Conservation (phyloP, 2,888 invertebrate genomes). For the Cryptocephalus primarius region DNA sequence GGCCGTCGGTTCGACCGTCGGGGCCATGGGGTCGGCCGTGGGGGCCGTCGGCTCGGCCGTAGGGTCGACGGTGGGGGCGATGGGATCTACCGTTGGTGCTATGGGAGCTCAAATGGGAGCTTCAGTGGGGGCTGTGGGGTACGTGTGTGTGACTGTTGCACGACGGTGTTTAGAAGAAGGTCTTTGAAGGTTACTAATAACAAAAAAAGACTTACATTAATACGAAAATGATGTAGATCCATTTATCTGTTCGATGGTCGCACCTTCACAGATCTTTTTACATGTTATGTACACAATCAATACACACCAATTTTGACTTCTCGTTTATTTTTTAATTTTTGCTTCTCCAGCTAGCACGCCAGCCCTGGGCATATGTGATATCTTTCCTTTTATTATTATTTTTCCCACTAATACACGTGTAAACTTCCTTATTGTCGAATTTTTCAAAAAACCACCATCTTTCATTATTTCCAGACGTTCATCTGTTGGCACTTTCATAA, state of each 20-base stretch:
- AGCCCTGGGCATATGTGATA: slow-evolving; percentile 4
- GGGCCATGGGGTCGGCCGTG: slow-evolving; percentile 27
- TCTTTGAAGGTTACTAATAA: no score
- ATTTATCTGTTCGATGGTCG: no score
- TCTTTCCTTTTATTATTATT: no score
- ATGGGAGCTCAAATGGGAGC: slow-evolving; percentile 29
- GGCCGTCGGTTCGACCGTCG: slow-evolving; percentile 27
- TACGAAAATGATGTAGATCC: no score
- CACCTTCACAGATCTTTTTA: no score
- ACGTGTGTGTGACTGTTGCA: slow-evolving; percentile 22
- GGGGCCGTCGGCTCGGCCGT: slow-evolving; percentile 28
- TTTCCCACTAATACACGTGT: no score
- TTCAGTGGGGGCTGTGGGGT: slow-evolving; percentile 30
- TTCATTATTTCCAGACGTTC: slow-evolving; percentile 52
- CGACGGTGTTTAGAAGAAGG: background rate
- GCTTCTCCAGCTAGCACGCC: slow-evolving; percentile 7
- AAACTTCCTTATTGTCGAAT: no score
- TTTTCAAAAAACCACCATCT: no score
- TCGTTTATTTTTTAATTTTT: background rate
- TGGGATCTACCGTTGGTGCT: slow-evolving; percentile 28
- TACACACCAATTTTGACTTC: background rate
- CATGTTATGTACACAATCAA: background rate
- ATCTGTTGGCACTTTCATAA: slow-evolving; percentile 76
- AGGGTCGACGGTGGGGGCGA: slow-evolving; percentile 27
- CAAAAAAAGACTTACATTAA: no score